Base-by-base conservation (phyloP, 2,888 invertebrate species). In the Zaprionus bogoriensis region DNA sequence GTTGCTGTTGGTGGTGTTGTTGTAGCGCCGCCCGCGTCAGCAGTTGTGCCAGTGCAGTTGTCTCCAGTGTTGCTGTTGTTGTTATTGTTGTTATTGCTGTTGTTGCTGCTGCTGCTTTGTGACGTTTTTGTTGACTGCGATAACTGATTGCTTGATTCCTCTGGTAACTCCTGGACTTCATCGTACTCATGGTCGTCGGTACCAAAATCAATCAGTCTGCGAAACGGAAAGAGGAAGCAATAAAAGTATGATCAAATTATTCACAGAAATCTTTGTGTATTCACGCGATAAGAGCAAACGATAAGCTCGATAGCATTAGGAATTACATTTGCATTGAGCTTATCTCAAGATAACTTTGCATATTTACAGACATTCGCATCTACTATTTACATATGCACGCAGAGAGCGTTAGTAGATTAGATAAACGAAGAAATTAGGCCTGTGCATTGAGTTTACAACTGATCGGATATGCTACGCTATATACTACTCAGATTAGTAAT, bases 151-250 rank as follows among this genome's bases (percentile, higher is more conserved):
- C 70, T 88, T 79, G 89, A 74, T 78, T 87, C 79, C 67, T 87
- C 83, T 77, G 89, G 86, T 58, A 87, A 62, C 58, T 89, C 89
- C 70, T 83, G 86, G 78, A 89, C 89, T 67, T 89, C 89, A 82
- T 89, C 89, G 88, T 89, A 87, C 50, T 89, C 89, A 86, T 88
- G 87, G 66, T 89, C 89, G 71, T 89, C 89, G 70, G 78, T 86
- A 72, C 88, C 88, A 77, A 89, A 87, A 83, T 89, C 90, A 80
- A 89, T 88, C 88, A 89, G 81, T 82, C 89, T 89, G 67, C 1
- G 78, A 78, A 32, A 58, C 22, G 0, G 65, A 1, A 75, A 74
- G 41, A 54, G 10, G 1, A 41, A 46, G 4, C 44, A 6, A 20
- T 7, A 12, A 39, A 28, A 4, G 30, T 1, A 12, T 9, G 14